Base-by-base conservation (phyloP, 2,113 vertebrate genomes). In the Miniopterus natalensis region DNA sequence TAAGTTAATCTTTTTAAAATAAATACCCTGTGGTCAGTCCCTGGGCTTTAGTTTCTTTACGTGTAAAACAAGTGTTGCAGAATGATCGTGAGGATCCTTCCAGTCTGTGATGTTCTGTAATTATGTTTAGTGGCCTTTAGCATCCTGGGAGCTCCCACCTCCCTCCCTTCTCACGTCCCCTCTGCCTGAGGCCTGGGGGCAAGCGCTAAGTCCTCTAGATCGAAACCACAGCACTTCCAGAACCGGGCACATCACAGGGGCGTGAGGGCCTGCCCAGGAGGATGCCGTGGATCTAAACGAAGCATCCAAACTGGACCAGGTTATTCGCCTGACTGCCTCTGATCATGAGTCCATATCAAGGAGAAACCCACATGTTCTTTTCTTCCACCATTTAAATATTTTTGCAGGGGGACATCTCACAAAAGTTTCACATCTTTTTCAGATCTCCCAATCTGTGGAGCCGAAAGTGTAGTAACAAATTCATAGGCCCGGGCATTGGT, bases 101-200 rank as follows among this genome's bases (percentile, higher is more conserved):
- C 29, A 2, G 18, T 14, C 11, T 18, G 27, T 17, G 31, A 23
- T 18, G 1, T 1, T 1, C 42, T 3, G 1, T 10, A 6, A 0
- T 36, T n/a, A n/a, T 6, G 23, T 71, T 1, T 9, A 8, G 21
- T 21, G 0, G 23, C 42, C 23, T 51, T 18, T 65, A 1, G 0
- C 1, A 3, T 66, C 13, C 1, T 12, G 8, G 5, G 6, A 18
- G 4, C 2, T 53, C n/a, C 45, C 23, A 3, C 0, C 4, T 1
- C 47, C 0, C 3, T 9, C 7, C 49, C 47, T 17, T 77, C 8
- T 0, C 1, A 5, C n/a, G 14, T 29, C 47, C 49, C 40, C n/a
- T 70, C 66, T 65, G 21, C 49, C 47, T 31, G 63, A 70, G 53
- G 23, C 84, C 68, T 57, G 29, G 20, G 71, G 4, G 47, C 13